These are phyloP conservation scores for Drosophila kanapiae DNA, from an alignment of 1,140 invertebrate genomes.

Conservation along the genomic window DNA sequence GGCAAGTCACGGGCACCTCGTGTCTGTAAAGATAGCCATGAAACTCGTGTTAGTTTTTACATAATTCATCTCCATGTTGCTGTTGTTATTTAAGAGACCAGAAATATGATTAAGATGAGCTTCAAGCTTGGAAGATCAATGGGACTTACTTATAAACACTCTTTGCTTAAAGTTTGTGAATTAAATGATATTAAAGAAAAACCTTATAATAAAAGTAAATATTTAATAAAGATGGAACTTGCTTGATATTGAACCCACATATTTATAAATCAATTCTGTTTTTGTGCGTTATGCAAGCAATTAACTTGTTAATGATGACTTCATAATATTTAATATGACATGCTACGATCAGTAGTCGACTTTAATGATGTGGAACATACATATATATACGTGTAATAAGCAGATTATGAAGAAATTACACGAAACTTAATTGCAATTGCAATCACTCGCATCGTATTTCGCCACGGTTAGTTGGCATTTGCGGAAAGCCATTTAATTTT, in stretches of 20 bases:
- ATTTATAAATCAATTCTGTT: not conserved
- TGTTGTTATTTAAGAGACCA: slow-evolving; percentile 25
- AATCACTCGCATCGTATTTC: slow-evolving; percentile 16
- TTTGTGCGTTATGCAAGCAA: not conserved
- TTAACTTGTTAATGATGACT: slow-evolving; percentile 5
- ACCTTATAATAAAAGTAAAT: not conserved
- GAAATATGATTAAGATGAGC: not conserved
- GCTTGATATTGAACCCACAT: not conserved
- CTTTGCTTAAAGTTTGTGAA: not conserved
- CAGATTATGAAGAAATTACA: slow-evolving; percentile 19
- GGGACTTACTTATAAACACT: slow-evolving; percentile 1
- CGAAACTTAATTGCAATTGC: slow-evolving; percentile 35
- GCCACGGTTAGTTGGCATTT: not conserved
- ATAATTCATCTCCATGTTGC: slow-evolving; percentile 22
- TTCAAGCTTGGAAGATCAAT: not conserved
- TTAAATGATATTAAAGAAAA: not conserved
- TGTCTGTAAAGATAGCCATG: slow-evolving; percentile 91
- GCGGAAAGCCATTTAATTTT: slow-evolving; percentile 6
- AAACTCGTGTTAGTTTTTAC: slow-evolving; percentile 37
- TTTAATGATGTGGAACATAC: slow-evolving; percentile 23
- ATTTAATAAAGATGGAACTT: not conserved
- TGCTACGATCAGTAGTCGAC: slow-evolving; percentile 19
- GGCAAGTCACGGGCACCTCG: slow-evolving; percentile 97
- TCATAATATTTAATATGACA: slow-evolving; percentile 18
- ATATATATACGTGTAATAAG: slow-evolving; percentile 12